phyloP scores from a whole-genome alignment of 2,888 invertebrate species.

The Melanotus villosus region DNA sequence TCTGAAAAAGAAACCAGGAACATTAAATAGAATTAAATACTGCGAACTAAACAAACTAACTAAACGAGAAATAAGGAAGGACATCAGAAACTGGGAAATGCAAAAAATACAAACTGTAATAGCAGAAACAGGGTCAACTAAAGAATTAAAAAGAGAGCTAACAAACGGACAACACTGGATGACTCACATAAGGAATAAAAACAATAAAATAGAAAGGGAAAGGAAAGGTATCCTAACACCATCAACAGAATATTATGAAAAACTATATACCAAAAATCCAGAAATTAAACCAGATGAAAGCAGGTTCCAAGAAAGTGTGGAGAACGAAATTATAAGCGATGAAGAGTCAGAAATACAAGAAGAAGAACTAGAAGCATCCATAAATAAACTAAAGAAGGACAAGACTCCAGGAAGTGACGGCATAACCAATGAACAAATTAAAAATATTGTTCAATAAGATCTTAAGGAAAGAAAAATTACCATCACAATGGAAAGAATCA shows the following conservation, averaged over 20 bases:
- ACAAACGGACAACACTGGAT: not conserved
- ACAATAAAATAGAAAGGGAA: not conserved
- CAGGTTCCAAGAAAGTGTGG: too few species aligned
- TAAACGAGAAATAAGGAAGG: not conserved
- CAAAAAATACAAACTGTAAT: not conserved
- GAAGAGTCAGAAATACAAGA: not conserved
- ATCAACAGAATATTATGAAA: not conserved
- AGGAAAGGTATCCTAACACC: not conserved
- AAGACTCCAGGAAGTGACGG: constrained; percentile 3
- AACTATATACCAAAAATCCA: not conserved
- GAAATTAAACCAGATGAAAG: not conserved
- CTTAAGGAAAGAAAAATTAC: not conserved
- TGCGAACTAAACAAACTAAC: constrained; percentile 2
- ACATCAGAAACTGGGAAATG: not conserved
- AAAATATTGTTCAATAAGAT: not conserved
- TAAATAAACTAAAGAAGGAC: constrained; percentile 1
- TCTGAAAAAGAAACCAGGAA: constrained; percentile 2
- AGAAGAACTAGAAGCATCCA: constrained; percentile 3
- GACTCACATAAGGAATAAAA: not conserved
- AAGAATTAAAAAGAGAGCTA: not conserved
- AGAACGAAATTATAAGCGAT: too few species aligned
- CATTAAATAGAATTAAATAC: not conserved
- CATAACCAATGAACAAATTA: not conserved
- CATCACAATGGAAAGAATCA: not conserved
- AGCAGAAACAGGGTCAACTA: not conserved